Conservation (phyloP, 2,113 vertebrate genomes). For the Alexandromys fortis region DNA sequence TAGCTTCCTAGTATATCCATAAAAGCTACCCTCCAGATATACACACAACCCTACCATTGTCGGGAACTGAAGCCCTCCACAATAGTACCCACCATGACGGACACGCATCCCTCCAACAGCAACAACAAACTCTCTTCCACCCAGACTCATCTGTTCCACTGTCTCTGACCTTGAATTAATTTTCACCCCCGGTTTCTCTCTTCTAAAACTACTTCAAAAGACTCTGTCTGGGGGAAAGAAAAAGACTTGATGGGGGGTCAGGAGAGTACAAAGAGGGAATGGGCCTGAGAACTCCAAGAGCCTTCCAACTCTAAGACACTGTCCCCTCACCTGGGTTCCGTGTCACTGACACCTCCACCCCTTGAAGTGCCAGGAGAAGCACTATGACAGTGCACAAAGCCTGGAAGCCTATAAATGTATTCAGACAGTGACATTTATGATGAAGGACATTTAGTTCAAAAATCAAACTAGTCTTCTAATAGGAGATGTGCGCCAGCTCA, state of each 20-base stretch:
- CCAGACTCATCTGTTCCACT: neutral
- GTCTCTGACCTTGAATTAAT: neutral
- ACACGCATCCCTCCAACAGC: rapidly evolving
- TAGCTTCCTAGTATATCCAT: neutral
- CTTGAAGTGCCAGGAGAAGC: neutral
- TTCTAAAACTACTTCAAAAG: too few species aligned
- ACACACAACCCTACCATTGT: neutral
- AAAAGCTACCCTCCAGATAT: neutral
- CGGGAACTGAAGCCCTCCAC: neutral
- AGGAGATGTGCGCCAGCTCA: neutral
- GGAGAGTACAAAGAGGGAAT: neutral
- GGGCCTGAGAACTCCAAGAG: neutral
- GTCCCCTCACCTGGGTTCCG: too few species aligned
- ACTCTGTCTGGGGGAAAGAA: too few species aligned
- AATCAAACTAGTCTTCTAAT: neutral
- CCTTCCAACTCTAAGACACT: neutral
- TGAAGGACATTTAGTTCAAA: conserved; percentile 18
- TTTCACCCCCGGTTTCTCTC: neutral
- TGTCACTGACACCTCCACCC: neutral
- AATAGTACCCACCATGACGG: neutral
- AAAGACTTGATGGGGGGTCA: too few species aligned
- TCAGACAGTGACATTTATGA: neutral
- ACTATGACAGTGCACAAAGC: neutral
- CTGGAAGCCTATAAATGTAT: neutral
- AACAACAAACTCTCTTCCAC: neutral